Evolutionary conservation across 2,888 invertebrate genomes (phyloP).

Genomic region (Pheosia gnoma): DNA sequence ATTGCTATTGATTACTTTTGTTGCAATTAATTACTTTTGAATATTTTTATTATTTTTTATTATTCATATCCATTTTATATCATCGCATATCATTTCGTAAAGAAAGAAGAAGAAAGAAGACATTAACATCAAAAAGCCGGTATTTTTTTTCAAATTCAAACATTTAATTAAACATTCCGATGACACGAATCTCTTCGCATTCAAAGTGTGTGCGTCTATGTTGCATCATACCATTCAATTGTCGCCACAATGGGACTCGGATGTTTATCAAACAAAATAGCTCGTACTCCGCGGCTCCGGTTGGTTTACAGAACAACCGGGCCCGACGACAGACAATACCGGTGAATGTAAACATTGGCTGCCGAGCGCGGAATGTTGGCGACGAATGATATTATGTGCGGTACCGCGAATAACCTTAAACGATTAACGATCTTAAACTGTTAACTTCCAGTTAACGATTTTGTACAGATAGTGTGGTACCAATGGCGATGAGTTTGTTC

Average conservation of each 20-base stretch:
- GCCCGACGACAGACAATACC: conserved; percentile 9
- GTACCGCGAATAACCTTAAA: not conserved
- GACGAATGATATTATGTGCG: conserved; percentile 3
- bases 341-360: conserved; percentile 8
- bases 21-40: no score
- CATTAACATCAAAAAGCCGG: no score
- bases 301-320: conserved; percentile 4
- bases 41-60: no score
- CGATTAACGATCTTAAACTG: not conserved
- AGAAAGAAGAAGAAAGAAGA: no score
- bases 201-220: not conserved
- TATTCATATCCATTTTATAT: no score
- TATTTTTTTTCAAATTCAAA: no score
- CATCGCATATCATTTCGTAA: no score
- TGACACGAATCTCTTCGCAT: not conserved
- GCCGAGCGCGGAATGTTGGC: not conserved
- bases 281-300: not conserved
- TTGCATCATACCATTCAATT: conserved; percentile 1
- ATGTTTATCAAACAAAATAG: conserved; percentile 8
- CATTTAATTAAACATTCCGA: no score
- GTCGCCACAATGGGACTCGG: not conserved
- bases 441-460: not conserved
- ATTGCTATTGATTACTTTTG: no score
- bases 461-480: not conserved
- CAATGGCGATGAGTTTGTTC: no score